phyloP scores from a whole-genome alignment of 2,888 invertebrate species.

The Crossocerus cetratus region DNA sequence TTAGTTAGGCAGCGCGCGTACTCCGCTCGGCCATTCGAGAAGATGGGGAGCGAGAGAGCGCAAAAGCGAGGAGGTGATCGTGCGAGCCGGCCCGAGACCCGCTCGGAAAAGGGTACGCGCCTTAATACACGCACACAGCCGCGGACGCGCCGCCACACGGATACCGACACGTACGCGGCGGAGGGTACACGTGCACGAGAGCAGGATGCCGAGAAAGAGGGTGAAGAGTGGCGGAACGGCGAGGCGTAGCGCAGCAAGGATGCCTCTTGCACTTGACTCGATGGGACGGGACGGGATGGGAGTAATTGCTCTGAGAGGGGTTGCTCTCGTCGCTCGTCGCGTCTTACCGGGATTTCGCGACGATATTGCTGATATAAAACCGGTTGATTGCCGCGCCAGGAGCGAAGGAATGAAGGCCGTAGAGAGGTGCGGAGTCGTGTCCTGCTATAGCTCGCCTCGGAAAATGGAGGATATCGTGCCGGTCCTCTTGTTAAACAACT shows the following conservation, averaged over 20 bases:
- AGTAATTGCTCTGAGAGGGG: constrained; percentile 66
- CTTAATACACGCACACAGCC: no score
- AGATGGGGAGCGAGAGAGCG: constrained; percentile 17
- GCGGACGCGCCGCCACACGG: no score
- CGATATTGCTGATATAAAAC: constrained; percentile 57
- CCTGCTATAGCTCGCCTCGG: constrained; percentile 8
- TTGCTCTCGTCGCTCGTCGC: constrained; percentile 47
- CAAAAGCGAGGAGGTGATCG: constrained; percentile 15
- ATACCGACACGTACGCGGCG: constrained; percentile 15
- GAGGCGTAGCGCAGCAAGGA: no score
- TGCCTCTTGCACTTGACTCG: constrained; percentile 38
- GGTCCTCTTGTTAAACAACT: constrained; percentile 35
- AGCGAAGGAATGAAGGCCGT: not conserved
- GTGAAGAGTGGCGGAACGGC: constrained; percentile 45
- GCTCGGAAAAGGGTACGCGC: constrained; percentile 5
- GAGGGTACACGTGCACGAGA: not conserved
- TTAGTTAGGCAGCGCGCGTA: constrained; percentile 70
- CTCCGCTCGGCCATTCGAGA: constrained; percentile 34
- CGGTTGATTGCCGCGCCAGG: constrained; percentile 18
- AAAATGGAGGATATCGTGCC: constrained; percentile 34
- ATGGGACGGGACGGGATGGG: constrained; percentile 52
- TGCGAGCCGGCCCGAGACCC: constrained; percentile 11
- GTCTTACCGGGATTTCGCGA: constrained; percentile 62
- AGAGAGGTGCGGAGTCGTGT: constrained; percentile 4
- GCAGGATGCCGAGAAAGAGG: constrained; percentile 14